Conservation (phyloP, 2,113 vertebrate species). For the Odocoileus hemionus region DNA sequence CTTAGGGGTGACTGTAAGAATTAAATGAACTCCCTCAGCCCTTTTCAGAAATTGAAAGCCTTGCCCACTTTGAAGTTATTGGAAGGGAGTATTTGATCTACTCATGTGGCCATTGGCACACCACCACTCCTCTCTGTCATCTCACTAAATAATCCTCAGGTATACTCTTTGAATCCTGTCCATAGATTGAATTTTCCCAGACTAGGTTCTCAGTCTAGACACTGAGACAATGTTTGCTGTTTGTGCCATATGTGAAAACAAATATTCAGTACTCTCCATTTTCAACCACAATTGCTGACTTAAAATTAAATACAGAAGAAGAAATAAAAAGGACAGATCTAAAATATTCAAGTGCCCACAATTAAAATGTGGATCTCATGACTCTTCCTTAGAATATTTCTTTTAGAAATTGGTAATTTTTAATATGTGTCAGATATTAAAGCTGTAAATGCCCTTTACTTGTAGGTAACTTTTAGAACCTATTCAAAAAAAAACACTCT, state of each 20-base stretch:
- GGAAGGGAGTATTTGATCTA: background rate
- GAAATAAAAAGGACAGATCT: background rate
- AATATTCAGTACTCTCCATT: background rate
- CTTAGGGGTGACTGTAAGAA: background rate
- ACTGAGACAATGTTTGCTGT: background rate
- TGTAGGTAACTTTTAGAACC: background rate
- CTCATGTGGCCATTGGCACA: background rate
- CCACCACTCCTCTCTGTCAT: background rate
- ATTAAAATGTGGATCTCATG: background rate
- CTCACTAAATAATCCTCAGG: background rate
- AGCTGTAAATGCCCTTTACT: background rate
- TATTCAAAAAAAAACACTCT: background rate
- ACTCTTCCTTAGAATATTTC: background rate
- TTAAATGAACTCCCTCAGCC: background rate
- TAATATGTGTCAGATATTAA: background rate
- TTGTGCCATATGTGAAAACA: background rate
- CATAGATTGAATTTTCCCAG: background rate
- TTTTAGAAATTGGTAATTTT: slow-evolving; percentile 29
- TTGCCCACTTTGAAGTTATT: slow-evolving; percentile 21
- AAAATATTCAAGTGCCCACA: background rate
- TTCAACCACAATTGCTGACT: background rate
- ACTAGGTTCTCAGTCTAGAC: background rate
- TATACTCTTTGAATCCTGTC: background rate
- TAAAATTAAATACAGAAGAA: background rate
- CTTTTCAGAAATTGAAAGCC: background rate